These are phyloP conservation scores for Melikaiella ostensackeni DNA, from an alignment of 2,888 invertebrate species.

Conservation along the genomic window DNA sequence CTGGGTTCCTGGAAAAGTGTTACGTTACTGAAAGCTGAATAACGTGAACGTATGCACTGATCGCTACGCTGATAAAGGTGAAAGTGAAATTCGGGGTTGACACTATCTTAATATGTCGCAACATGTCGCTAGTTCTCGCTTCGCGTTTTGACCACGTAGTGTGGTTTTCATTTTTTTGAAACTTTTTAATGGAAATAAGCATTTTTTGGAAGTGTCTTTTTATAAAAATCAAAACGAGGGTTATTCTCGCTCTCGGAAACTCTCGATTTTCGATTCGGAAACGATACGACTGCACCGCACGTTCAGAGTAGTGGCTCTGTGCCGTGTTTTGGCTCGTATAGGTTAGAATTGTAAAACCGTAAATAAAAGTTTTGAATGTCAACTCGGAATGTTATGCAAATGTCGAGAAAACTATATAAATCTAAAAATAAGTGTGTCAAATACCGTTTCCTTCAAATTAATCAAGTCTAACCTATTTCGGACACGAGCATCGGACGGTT, in stretches of 20 bases:
- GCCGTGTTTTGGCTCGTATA: conserved; percentile 56
- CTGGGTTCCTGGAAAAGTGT: neutral
- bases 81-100: conserved; percentile 2
- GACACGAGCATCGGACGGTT: neutral
- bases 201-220: neutral
- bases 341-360: conserved; percentile 68
- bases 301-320: neutral
- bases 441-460: neutral
- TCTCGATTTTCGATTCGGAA: neutral
- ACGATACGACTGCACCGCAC: neutral
- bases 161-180: neutral
- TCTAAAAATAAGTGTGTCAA: conserved; percentile 1
- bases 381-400: conserved; percentile 62
- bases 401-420: conserved; percentile 44
- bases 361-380: conserved; percentile 59
- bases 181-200: neutral
- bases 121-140: neutral
- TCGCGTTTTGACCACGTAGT: neutral
- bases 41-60: neutral
- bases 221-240: neutral
- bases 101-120: neutral
- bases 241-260: neutral
- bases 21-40: neutral
- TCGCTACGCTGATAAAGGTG: neutral
- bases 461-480: conserved; percentile 13